These are phyloP conservation scores for Atherinosoma microstoma DNA, from an alignment of 2,797 vertebrate genomes.

Conservation along the genomic window DNA sequence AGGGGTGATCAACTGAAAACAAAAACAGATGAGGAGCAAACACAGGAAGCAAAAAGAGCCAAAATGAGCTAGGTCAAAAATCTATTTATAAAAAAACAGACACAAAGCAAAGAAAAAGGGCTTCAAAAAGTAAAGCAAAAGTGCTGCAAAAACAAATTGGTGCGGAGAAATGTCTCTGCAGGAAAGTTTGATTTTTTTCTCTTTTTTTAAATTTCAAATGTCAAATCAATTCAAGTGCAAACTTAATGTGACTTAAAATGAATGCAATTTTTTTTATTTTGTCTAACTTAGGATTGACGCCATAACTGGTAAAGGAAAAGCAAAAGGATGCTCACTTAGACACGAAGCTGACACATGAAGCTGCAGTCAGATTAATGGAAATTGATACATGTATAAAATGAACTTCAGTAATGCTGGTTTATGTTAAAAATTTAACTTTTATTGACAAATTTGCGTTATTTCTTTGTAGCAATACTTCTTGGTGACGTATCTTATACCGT, in stretches of 20 bases:
- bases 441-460: no score
- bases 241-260: neutral
- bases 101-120: neutral
- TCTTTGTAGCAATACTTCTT: no score
- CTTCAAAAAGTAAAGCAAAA: neutral
- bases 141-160: neutral
- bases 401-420: neutral
- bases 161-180: neutral
- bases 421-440: no score
- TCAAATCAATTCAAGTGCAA: neutral
- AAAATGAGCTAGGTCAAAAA: neutral
- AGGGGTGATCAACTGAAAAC: neutral
- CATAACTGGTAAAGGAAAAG: neutral
- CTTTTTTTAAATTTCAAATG: neutral
- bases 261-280: neutral
- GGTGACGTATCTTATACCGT: no score
- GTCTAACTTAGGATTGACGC: neutral
- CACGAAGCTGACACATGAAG: neutral
- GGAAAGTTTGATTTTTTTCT: neutral
- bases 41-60: neutral
- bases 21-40: neutral
- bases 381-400: neutral
- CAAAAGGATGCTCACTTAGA: neutral
- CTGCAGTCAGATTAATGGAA: neutral
- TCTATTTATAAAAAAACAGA: neutral